Evolutionary conservation across 2,888 invertebrate species (phyloP).

Genomic region (Cheilosia vernalis): DNA sequence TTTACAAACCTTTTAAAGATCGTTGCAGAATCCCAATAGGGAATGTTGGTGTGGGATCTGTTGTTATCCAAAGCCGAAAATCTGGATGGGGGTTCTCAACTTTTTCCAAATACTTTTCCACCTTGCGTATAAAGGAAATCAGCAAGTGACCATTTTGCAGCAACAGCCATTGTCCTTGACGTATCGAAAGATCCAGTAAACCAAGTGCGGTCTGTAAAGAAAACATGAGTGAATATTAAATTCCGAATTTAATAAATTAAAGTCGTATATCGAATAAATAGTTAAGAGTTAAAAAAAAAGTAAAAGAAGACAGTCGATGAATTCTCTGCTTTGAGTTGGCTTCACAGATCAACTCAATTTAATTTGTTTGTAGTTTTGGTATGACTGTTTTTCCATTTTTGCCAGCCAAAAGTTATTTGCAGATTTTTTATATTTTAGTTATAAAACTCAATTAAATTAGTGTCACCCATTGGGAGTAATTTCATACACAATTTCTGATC

Average conservation of each 20-base stretch:
- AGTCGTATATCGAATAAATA: too few species aligned
- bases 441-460: too few species aligned
- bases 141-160: conserved; percentile 96
- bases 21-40: conserved; percentile 95
- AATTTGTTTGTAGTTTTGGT: too few species aligned
- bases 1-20: conserved; percentile 90
- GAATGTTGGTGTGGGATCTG: conserved; percentile 93
- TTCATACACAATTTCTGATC: not conserved
- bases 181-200: conserved; percentile 88
- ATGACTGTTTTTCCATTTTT: too few species aligned
- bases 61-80: conserved; percentile 96
- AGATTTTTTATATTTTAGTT: too few species aligned
- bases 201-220: conserved; percentile 86
- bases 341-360: too few species aligned
- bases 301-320: conserved; percentile 2
- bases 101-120: conserved; percentile 93
- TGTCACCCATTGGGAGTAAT: too few species aligned
- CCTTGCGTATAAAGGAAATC: conserved; percentile 89
- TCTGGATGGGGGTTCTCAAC: conserved; percentile 93
- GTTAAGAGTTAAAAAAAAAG: conserved; percentile 12
- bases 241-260: too few species aligned
- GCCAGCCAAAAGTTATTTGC: too few species aligned
- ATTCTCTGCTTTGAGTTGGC: too few species aligned
- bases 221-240: not conserved
- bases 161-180: conserved; percentile 95